Evolutionary conservation across 2,797 vertebrate genomes (phyloP), one percentile per base, ranked within the genome.

Genomic region (Sandelia bainsii): DNA sequence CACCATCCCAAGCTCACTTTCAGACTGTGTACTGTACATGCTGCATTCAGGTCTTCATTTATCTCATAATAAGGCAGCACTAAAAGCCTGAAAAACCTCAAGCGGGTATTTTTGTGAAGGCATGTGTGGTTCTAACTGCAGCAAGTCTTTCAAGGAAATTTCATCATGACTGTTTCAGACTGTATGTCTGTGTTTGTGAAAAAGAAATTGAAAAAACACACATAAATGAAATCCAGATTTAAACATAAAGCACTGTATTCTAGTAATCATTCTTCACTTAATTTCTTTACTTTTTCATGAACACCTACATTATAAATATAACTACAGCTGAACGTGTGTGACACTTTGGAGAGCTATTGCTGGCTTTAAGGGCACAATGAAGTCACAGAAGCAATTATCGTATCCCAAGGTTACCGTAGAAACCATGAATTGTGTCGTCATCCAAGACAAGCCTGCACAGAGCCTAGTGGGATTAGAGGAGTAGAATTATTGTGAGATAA

Each of bases 361-460:
- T 65, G 32, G 69, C 49, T 76, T 8, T 62, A 25, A 79, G 72
- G 68, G 45, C 64, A 78, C 56, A 51, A 56, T 70, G 59, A 82
- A 78, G 81, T 84, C 78, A 84, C 40, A 42, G 39, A 64, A 77
- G 83, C 66, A 74, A 83, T 86, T 76, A 77, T 44, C 44, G 50
- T 45, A 66, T 57, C 29, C 22, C 54, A 75, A 76, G 80, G 83
- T 80, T 65, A 69, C 25, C 4, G 16, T 22, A 13, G 45, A 68
- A 59, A 37, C 83, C 53, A 62, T 2, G 10, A 50, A 11, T 39
- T 58, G 39, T 3, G 11, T 59, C 46, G 9, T 75, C 61, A 77
- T 60, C 48, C 57, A 60, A 61, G 69, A 65, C 67, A 61, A 34
- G 70, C 50, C 11, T 58, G 46, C 57, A 42, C 51, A 16, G 17